Conservation (phyloP, 2,113 vertebrate genomes). For the Thryonomys swinderianus region DNA sequence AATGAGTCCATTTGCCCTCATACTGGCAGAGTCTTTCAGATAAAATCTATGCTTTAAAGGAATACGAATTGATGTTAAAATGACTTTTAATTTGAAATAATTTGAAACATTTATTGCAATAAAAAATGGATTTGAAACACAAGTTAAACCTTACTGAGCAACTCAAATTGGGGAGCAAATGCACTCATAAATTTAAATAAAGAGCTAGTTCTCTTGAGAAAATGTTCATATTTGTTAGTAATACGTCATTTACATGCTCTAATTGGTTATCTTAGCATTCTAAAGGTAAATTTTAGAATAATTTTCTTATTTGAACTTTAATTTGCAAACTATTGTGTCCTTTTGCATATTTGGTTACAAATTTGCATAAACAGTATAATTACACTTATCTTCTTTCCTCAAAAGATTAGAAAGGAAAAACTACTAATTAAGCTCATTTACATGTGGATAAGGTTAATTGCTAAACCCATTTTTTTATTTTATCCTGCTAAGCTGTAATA, state of each 20-base stretch:
- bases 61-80: not conserved
- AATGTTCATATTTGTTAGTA: constrained; percentile 58
- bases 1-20: not conserved
- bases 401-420: constrained; percentile 83
- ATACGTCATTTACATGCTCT: constrained; percentile 18
- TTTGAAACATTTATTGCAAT: constrained; percentile 5
- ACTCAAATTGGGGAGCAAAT: not conserved
- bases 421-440: constrained; percentile 85
- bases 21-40: not conserved
- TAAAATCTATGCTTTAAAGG: not conserved
- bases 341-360: constrained; percentile 82
- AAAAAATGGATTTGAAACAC: constrained; percentile 13
- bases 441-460: constrained; percentile 81
- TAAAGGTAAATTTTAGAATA: constrained; percentile 76
- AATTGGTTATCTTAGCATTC: constrained; percentile 77
- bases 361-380: constrained; percentile 84
- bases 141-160: not conserved
- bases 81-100: constrained; percentile 11
- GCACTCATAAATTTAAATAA: constrained; percentile 49
- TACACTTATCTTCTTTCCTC: constrained; percentile 82
- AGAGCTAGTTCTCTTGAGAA: not conserved
- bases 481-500: constrained; percentile 69
- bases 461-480: constrained; percentile 75
- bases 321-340: constrained; percentile 82
- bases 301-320: constrained; percentile 82